Conservation (phyloP, 2,888 invertebrate genomes). For the Eubasilissa splendida region DNA sequence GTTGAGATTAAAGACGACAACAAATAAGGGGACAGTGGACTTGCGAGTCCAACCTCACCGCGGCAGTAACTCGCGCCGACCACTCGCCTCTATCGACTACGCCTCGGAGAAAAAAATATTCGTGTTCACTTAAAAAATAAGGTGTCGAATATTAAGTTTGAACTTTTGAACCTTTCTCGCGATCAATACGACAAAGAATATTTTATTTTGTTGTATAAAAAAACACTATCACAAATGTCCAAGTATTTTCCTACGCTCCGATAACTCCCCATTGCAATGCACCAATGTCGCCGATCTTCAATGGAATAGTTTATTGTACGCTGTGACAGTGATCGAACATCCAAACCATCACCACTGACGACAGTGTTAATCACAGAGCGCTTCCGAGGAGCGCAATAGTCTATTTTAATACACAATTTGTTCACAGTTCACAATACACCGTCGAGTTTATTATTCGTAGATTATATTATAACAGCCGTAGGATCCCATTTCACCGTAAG, state of each 20-base stretch:
- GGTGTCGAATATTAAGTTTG: slow-evolving; percentile 22
- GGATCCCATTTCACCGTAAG: slow-evolving; percentile 22
- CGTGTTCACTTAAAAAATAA: slow-evolving; percentile 23
- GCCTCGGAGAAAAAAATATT: neutral
- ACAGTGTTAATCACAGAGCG: slow-evolving; percentile 26
- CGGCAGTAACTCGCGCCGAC: neutral
- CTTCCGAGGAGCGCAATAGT: slow-evolving; percentile 24
- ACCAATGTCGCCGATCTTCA: neutral
- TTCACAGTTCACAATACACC: slow-evolving; percentile 42
- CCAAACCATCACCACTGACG: slow-evolving; percentile 13
- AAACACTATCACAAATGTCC: slow-evolving; percentile 28
- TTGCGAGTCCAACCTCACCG: neutral
- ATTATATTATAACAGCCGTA: slow-evolving; percentile 24
- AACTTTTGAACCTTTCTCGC: slow-evolving; percentile 25
- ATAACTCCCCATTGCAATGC: neutral
- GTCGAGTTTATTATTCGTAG: slow-evolving; percentile 11
- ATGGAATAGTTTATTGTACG: slow-evolving; percentile 22
- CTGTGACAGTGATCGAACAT: neutral
- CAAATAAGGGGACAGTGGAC: neutral
- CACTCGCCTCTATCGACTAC: neutral
- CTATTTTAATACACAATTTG: slow-evolving; percentile 26
- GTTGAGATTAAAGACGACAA: slow-evolving; percentile 1
- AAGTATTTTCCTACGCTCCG: neutral
- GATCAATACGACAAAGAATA: slow-evolving; percentile 26
- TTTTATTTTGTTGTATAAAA: slow-evolving; percentile 29